These are phyloP conservation scores for Macrotus californicus DNA, from an alignment of 2,113 vertebrate species.

Conservation along the genomic window DNA sequence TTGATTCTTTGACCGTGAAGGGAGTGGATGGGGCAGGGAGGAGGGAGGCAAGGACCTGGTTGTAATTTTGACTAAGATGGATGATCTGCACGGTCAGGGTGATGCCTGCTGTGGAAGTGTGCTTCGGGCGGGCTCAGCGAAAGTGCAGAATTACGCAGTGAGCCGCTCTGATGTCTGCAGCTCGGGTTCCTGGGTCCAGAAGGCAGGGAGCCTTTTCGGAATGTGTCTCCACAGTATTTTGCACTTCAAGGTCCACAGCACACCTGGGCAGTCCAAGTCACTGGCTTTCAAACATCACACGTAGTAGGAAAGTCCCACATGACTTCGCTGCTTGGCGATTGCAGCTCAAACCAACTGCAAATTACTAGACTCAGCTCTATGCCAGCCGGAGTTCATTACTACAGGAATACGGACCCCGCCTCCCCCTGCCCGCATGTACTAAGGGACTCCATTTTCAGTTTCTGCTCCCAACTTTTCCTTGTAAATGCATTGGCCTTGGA, in stretches of 20 bases:
- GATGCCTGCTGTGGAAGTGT: constrained; percentile 18
- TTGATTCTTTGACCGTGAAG: constrained; percentile 18
- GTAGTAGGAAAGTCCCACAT: neutral
- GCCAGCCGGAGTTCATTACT: neutral
- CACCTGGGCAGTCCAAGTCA: neutral
- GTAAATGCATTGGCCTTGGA: neutral
- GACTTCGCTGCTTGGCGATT: neutral
- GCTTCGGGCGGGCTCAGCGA: neutral
- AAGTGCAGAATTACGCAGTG: neutral
- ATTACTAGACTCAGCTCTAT: neutral
- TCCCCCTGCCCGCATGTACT: too few species aligned
- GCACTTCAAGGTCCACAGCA: neutral
- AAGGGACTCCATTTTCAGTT: neutral
- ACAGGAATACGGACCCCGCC: neutral
- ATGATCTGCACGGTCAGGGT: neutral
- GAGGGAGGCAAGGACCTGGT: constrained; percentile 23
- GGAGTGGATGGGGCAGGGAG: neutral
- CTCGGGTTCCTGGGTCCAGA: neutral
- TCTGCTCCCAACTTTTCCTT: neutral
- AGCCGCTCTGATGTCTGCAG: neutral
- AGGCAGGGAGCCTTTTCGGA: neutral
- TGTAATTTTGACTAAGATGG: constrained; percentile 51
- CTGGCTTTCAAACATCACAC: neutral
- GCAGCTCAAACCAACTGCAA: neutral
- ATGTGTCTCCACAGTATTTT: neutral